Evolutionary conservation across 1,140 invertebrate species (phyloP), one percentile per base, ranked within the genome.

Genomic region (Musca domestica): DNA sequence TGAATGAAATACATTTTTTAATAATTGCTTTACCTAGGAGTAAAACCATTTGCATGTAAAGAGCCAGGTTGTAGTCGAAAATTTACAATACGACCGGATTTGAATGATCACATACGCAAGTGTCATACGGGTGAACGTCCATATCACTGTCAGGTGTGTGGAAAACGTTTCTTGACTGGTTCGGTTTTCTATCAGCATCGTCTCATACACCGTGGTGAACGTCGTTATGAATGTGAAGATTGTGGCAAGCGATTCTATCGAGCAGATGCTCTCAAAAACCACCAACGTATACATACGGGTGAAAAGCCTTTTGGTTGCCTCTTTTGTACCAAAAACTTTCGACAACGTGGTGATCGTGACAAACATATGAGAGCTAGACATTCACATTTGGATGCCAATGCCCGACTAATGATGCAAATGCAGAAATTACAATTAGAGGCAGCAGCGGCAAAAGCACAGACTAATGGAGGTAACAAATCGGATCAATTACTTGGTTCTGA

Each of bases 201-300:
- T 71, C 82, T 91, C 1, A 92, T 91, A 48, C 92, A 94, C 76
- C 92, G 90, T 0, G 91, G 93, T 1, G 93, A 95, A 80, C 81
- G 91, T 52, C 88, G 91, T 22, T 92, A 91, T 76, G 88, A 86
- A 70, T 93, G 92, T 74, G 86, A 89, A 64, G 85, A 90, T 67
- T 87, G 86, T 51, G 81, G 84, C 7, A 87, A 87, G 74, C 76
- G 85, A 4, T 87, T 87, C 68, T 87, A 87, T 70, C 82, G 86
- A 19, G 86, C 86, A 1, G 86, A 87, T 71, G 86, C 86, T 3
- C 70, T 87, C 5, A 87, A 87, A 47, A 84, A 84, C 67, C 88
- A 89, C 71, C 87, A 88, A 69, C 82, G 89, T 41, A 90, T 89
- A 47, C 90, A 91, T 73, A 90, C 89, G 0, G 89, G 89, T 20